Base-by-base conservation (phyloP, 2,113 vertebrate species). In the Myxocyprinus asiaticus region DNA sequence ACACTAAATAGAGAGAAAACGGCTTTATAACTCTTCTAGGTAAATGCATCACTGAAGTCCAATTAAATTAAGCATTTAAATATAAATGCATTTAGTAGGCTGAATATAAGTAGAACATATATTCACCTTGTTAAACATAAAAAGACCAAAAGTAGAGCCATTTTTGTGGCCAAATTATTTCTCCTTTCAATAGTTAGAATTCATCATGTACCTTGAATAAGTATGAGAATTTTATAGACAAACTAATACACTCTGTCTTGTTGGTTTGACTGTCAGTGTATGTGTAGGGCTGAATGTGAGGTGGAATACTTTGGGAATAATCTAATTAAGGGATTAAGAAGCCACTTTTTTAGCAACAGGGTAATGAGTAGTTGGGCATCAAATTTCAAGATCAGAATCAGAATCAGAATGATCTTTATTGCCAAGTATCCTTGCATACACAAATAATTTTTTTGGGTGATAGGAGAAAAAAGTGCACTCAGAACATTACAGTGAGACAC, bases 321-420 rank as follows among this genome's bases (percentile, higher is more conserved):
- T 93, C 89, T 80, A 88, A 86, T 93, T 93, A 93, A 87, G 70
- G 87, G 90, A 91, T 93, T 92, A 87, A 12, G 15, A 0, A 69
- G 86, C 88, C 87, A 55, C 72, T 83, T 88, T 90, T 89, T 89
- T 10, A 87, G 82, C 85, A 85, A 82, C 61, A 14, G 55, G 70
- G 44, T 68, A 67, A 67, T 1, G 65, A 61, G 33, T 72, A 62
- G 70, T 11, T 9, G 22, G 22, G 22, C 22, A 33, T 33, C 22
- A n/a, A 33, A 33, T 33, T 33, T 33, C 22, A 33, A 33, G 22
- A 33, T 33, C 22, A 5, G 62, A 56, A 51, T 8, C 3, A 59
- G 10, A n/a, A n/a, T 33, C 22, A 33, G 22, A 33, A 33, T 33
- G 22, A 33, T 1, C 22, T 33, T 33, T 33, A 33, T 33, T 33